These are phyloP conservation scores for Engraulis encrasicolus DNA, from an alignment of 2,113 vertebrate species.

Conservation along the genomic window DNA sequence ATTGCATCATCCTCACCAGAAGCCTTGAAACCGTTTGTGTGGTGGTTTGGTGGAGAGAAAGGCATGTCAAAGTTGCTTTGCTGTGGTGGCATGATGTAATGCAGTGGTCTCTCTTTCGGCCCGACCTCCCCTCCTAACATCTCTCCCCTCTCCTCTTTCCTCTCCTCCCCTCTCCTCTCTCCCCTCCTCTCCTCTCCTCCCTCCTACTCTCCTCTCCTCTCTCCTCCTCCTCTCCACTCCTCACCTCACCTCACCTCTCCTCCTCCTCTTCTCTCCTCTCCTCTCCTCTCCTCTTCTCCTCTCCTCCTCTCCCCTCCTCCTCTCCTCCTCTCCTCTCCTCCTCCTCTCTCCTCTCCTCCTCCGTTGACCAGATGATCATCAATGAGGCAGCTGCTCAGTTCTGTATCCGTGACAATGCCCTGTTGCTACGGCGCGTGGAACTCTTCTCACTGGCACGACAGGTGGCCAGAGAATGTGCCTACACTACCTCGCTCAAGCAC, in stretches of 20 bases:
- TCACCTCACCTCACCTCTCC: background rate
- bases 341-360: background rate
- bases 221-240: too few species aligned
- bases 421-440: constrained; percentile 90
- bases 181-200: too few species aligned
- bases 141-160: too few species aligned
- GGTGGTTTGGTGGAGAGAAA: background rate
- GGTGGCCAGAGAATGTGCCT: constrained; percentile 93
- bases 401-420: constrained; percentile 92
- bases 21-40: background rate
- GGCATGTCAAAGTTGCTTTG: background rate
- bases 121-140: background rate
- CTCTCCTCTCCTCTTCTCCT: too few species aligned
- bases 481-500: constrained; percentile 89
- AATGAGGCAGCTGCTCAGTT: constrained; percentile 96
- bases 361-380: constrained; percentile 85
- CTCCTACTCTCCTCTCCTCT: too few species aligned
- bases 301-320: too few species aligned
- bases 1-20: background rate
- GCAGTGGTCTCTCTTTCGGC: too few species aligned
- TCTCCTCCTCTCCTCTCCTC: too few species aligned
- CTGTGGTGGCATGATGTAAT: background rate
- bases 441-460: constrained; percentile 93
- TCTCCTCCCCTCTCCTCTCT: too few species aligned
- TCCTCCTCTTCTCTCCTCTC: background rate